A percentile compares a stretch with the other conserved stretches of the same genome.
Conservation (phyloP, 2,113 vertebrate species). For the Motacilla alba region DNA sequence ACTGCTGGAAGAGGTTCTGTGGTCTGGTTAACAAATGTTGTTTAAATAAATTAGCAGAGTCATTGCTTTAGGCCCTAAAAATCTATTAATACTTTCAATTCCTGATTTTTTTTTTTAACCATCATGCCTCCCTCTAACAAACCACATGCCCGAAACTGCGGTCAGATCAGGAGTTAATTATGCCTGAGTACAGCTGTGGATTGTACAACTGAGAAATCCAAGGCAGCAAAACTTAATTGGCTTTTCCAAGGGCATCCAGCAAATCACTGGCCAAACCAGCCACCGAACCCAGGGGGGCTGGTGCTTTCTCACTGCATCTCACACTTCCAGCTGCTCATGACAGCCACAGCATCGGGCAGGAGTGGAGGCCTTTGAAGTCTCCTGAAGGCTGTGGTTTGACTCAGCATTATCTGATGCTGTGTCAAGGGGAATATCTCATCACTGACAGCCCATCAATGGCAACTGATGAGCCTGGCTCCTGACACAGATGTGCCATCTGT, state of each 20-base stretch:
- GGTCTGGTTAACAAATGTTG: not conserved
- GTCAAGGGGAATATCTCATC: not conserved
- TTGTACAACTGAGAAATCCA: constrained; percentile 15
- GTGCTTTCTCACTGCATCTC: not conserved
- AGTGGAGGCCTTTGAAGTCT: not conserved
- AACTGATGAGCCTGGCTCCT: not conserved
- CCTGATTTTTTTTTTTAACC: not conserved
- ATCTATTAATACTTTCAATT: constrained; percentile 50
- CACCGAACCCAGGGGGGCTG: not conserved
- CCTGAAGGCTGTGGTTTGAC: not conserved
- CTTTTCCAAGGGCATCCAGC: constrained; percentile 56
- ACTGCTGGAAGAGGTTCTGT: not conserved
- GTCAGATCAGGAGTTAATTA: constrained; percentile 40
- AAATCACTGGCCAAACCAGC: not conserved
- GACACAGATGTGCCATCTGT: not conserved
- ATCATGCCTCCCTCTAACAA: not conserved
- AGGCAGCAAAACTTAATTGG: constrained; percentile 37
- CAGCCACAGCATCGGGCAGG: not conserved
- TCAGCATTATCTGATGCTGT: not conserved
- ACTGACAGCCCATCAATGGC: not conserved
- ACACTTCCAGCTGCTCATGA: not conserved
- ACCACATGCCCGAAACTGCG: not conserved
- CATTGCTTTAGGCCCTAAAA: constrained; percentile 36
- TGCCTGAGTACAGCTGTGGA: not conserved
- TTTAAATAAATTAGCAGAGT: constrained; percentile 39